Percentiles rank a stretch among this genome's conserved stretches.
These are phyloP conservation scores for Porites evermanni DNA, from an alignment of 92 coral and sea anemone genomes.

Conservation along the genomic window DNA sequence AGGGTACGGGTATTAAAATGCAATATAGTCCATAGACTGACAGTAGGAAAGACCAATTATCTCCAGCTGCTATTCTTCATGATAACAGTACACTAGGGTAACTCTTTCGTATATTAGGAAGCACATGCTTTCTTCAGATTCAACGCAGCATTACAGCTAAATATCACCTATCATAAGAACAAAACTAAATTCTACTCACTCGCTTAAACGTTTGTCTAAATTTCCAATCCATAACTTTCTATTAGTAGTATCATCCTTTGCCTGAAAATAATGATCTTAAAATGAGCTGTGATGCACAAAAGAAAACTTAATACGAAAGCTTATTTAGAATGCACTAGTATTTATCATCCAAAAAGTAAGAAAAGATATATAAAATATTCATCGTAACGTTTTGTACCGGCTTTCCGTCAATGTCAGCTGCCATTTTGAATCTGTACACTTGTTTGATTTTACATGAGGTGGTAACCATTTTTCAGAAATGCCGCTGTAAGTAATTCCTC, in stretches of 20 bases:
- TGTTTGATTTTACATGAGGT: neutral
- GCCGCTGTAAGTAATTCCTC: slow-evolving; percentile 37
- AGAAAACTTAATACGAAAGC: neutral
- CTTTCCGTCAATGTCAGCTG: slow-evolving; percentile 37
- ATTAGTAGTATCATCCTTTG: slow-evolving; percentile 41
- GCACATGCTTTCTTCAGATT: neutral
- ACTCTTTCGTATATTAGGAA: neutral
- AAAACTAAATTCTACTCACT: slow-evolving; percentile 59
- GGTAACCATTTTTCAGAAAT: no score
- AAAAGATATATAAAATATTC: neutral
- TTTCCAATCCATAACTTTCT: slow-evolving; percentile 96
- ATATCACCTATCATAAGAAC: neutral
- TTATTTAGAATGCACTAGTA: no score
- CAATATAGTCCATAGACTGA: no score
- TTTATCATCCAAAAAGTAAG: no score
- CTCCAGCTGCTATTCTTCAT: no score
- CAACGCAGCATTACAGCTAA: neutral
- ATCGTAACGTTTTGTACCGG: neutral
- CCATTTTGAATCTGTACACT: slow-evolving; percentile 51
- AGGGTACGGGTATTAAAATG: no score
- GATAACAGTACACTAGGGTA: neutral
- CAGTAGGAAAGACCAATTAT: no score
- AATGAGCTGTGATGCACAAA: neutral
- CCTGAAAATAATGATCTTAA: neutral
- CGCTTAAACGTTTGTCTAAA: slow-evolving; percentile 92